Conservation (phyloP, 2,797 vertebrate species). For the Poecilia gillii region DNA sequence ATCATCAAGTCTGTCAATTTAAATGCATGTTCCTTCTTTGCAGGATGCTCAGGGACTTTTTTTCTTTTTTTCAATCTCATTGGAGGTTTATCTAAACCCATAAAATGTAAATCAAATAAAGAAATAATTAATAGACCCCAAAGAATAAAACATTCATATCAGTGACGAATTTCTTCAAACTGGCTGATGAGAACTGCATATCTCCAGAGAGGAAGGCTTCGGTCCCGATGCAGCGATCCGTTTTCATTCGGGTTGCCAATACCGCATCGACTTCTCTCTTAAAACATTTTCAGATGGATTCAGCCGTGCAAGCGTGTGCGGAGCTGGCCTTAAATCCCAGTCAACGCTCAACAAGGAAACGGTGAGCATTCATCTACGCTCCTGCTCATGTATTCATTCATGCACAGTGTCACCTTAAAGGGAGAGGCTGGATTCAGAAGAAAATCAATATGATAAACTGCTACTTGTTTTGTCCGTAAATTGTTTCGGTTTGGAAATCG, state of each 20-base stretch:
- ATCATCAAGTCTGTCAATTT: too few relatives aligned
- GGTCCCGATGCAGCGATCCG: constrained; percentile 39
- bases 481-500: constrained; percentile 89
- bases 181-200: not conserved
- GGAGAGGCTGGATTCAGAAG: constrained; percentile 80
- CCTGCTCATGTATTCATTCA: constrained; percentile 70
- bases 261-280: constrained; percentile 53
- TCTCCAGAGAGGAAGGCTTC: constrained; percentile 25
- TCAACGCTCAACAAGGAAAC: constrained; percentile 61
- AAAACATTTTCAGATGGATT: constrained; percentile 51
- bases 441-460: constrained; percentile 89
- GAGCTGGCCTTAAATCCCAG: constrained; percentile 57
- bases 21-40: not conserved
- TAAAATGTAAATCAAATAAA: not conserved
- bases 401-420: constrained; percentile 79
- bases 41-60: not conserved
- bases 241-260: constrained; percentile 42
- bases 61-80: not conserved
- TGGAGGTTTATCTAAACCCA: not conserved
- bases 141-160: not conserved
- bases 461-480: constrained; percentile 87
- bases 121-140: not conserved
- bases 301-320: constrained; percentile 42
- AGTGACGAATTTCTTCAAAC: not conserved
- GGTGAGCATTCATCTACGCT: constrained; percentile 60